Conservation (phyloP, 2,888 invertebrate genomes). For the Scaptodrosophila latifasciaeformis region DNA sequence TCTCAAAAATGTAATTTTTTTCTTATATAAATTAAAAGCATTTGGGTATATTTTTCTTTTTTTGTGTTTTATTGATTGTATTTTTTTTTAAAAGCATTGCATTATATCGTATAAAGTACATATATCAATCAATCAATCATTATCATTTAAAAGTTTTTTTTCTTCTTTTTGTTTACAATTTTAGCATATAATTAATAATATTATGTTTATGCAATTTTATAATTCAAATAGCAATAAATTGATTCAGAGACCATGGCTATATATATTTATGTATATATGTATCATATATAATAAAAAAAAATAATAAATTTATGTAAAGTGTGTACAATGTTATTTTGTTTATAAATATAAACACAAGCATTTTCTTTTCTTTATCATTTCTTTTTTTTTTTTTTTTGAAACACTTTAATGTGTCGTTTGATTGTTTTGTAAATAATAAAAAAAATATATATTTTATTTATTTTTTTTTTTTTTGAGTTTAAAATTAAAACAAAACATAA, state of each 20-base stretch:
- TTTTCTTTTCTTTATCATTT: constrained; percentile 2
- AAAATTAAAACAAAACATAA: background rate
- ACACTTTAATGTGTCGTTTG: too few species aligned
- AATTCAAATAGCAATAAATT: constrained; percentile 67
- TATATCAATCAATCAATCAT: constrained; percentile 43
- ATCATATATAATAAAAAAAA: constrained; percentile 36
- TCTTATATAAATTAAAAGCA: background rate
- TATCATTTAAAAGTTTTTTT: constrained; percentile 56
- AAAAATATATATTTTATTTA: background rate
- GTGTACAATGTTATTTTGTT: constrained; percentile 18
- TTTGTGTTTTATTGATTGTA: constrained; percentile 61
- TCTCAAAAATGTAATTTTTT: background rate
- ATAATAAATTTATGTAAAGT: constrained; percentile 30
- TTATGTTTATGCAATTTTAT: constrained; percentile 65
- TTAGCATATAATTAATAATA: constrained; percentile 61
- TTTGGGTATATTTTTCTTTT: constrained; percentile 22
- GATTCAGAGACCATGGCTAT: constrained; percentile 68
- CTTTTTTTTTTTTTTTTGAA: too few species aligned
- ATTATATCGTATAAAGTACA: constrained; percentile 61
- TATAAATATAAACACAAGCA: constrained; percentile 46
- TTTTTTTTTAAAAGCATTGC: constrained; percentile 72
- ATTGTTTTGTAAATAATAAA: background rate
- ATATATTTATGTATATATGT: constrained; percentile 44
- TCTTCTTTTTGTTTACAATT: constrained; percentile 19
- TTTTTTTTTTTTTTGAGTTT: background rate